Evolutionary conservation across 2,113 vertebrate species (phyloP).

Genomic region (Plotosus lineatus): DNA sequence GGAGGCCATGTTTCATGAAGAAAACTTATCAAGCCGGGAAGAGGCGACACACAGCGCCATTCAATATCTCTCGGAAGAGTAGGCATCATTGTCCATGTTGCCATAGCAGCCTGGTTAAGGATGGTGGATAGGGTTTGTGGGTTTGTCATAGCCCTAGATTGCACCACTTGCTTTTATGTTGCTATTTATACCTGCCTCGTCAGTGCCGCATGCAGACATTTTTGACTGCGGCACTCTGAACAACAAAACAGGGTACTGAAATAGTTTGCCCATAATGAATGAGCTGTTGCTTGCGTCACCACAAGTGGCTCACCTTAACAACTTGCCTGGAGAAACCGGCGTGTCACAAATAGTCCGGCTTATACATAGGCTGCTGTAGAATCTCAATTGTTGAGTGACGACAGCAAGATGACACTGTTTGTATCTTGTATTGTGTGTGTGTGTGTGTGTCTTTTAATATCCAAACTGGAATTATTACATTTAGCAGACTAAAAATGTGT

Average conservation of each 20-base stretch:
- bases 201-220: conserved; percentile 65
- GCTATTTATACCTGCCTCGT: conserved; percentile 75
- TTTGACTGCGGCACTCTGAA: conserved; percentile 63
- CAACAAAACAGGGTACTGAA: conserved; percentile 60
- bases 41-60: conserved; percentile 68
- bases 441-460: background rate
- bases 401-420: conserved; percentile 11
- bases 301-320: conserved; percentile 32
- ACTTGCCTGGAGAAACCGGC: conserved; percentile 12
- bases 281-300: conserved; percentile 28
- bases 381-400: background rate
- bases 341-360: conserved; percentile 2
- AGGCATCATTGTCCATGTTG: conserved; percentile 74
- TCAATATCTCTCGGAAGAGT: conserved; percentile 73
- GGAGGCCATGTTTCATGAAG: background rate
- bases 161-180: conserved; percentile 79
- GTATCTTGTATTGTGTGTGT: background rate
- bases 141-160: conserved; percentile 76
- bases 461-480: background rate
- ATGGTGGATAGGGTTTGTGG: conserved; percentile 76
- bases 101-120: conserved; percentile 75
- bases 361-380: conserved; percentile 7
- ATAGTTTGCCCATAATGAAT: conserved; percentile 53
- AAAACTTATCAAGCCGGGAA: conserved; percentile 62
- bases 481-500: background rate